Evolutionary conservation across 2,113 vertebrate genomes (phyloP).

Genomic region (Leucosticte australis): DNA sequence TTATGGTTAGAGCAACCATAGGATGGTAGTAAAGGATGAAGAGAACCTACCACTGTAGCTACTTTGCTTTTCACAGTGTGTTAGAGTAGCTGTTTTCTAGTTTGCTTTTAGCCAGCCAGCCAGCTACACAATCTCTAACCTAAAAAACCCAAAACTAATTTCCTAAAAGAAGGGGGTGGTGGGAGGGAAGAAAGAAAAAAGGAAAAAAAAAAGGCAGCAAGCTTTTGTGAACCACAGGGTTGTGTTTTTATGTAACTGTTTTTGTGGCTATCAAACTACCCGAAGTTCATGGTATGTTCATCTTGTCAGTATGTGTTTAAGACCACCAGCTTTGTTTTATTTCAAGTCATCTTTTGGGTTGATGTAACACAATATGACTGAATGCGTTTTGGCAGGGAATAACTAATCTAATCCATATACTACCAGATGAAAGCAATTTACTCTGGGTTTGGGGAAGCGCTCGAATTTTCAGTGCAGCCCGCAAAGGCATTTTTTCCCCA

Average conservation of each 20-base stretch:
- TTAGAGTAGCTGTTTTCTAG: neutral
- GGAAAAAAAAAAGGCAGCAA: neutral
- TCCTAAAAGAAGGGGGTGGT: neutral
- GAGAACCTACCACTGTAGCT: neutral
- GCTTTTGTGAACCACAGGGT: neutral
- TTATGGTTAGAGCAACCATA: neutral
- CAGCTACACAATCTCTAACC: neutral
- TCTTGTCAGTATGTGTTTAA: constrained; percentile 3
- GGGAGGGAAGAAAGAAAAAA: too few relatives aligned
- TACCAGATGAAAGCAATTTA: constrained; percentile 27
- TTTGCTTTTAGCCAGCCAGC: neutral
- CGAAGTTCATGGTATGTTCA: neutral
- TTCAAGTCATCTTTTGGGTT: constrained; percentile 24
- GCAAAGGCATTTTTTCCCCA: neutral
- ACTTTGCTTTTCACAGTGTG: neutral
- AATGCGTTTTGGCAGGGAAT: neutral
- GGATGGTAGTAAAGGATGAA: neutral
- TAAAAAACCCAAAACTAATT: neutral
- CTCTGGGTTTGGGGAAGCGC: neutral
- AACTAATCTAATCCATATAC: constrained; percentile 3
- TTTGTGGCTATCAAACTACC: constrained; percentile 12
- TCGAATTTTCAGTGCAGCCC: neutral
- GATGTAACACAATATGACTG: neutral
- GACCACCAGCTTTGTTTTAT: constrained; percentile 41
- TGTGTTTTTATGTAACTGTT: neutral